Base-by-base conservation (phyloP, 2,888 invertebrate species). In the Cheilosia soror region DNA sequence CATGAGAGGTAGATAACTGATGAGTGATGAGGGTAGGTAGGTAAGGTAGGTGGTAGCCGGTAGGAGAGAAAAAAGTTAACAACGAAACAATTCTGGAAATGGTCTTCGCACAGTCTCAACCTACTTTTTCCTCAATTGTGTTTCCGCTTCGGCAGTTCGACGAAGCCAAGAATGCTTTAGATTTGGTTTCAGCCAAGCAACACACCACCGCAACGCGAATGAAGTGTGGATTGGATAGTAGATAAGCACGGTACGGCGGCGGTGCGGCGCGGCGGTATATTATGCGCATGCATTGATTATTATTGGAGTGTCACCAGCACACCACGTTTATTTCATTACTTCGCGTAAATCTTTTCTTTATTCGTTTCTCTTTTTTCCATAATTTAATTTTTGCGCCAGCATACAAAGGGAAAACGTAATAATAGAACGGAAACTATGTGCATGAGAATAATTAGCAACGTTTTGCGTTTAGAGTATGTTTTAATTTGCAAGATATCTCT, bases 71-170 rank as follows among this genome's bases (percentile, higher is more conserved):
- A 60, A 53, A 68, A 72, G 71, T 66, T 81, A 72, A 81, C 76
- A 80, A 80, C 49, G 85, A 85, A 80, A 80, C 81, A 72, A 81
- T 81, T 85, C 85, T 85, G 80, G 77, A 85, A 85, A 85, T 81
- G 85, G 81, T 85, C 80, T 85, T 85, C 81, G 72, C 80, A 72
- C 85, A 80, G 62, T 63, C 81, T 85, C 81, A 85, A 85, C 85
- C 85, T 85, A 85, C 85, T 85, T 85, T 78, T 79, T 72, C 78
- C 79, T 79, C 79, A 51, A 79, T 79, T 79, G 79, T 79, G 65
- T 79, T 79, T 79, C 79, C 72, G 79, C 79, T 79, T 60, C 81
- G 66, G 47, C 79, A 71, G 44, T 72, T 79, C 57, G 58, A 58
- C 73, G 58, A 51, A 71, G 66, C 40, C 47, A 71, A 75, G 84